These are phyloP conservation scores for Willisornis vidua DNA, from an alignment of 2,113 vertebrate species.

Conservation along the genomic window DNA sequence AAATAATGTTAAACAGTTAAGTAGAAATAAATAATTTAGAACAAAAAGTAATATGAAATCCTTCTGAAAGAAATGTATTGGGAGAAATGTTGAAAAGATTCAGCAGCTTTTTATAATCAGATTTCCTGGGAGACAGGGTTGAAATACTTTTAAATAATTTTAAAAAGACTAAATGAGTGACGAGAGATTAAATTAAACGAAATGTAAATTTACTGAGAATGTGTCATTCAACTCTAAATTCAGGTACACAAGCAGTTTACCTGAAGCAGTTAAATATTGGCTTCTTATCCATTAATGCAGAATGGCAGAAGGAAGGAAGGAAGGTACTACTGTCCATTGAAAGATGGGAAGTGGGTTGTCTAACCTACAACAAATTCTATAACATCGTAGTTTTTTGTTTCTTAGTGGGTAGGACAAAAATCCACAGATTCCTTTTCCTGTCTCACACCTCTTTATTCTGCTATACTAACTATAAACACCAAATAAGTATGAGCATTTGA, in stretches of 20 bases:
- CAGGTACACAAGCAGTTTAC: background rate
- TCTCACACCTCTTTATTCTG: background rate
- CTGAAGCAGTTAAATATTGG: background rate
- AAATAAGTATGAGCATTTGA: background rate
- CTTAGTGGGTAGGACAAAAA: background rate
- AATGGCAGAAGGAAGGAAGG: background rate
- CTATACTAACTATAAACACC: background rate
- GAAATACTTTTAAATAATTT: background rate
- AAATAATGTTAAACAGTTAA: background rate
- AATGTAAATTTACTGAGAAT: background rate
- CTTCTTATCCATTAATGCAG: background rate
- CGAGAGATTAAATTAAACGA: background rate
- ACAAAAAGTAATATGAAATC: background rate
- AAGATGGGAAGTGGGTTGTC: background rate
- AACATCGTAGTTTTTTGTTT: background rate
- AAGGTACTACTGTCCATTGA: background rate
- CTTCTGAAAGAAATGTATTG: background rate
- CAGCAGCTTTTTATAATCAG: background rate
- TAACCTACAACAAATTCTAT: background rate
- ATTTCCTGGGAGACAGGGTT: background rate
- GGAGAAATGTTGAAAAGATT: background rate
- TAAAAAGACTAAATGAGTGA: background rate
- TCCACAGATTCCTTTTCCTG: background rate
- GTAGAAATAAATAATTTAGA: background rate
- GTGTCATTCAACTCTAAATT: background rate